A percentile compares a stretch with the other conserved stretches of the same genome.
phyloP scores from a whole-genome alignment of 2,113 vertebrate species.

The Tonatia bakeri region DNA sequence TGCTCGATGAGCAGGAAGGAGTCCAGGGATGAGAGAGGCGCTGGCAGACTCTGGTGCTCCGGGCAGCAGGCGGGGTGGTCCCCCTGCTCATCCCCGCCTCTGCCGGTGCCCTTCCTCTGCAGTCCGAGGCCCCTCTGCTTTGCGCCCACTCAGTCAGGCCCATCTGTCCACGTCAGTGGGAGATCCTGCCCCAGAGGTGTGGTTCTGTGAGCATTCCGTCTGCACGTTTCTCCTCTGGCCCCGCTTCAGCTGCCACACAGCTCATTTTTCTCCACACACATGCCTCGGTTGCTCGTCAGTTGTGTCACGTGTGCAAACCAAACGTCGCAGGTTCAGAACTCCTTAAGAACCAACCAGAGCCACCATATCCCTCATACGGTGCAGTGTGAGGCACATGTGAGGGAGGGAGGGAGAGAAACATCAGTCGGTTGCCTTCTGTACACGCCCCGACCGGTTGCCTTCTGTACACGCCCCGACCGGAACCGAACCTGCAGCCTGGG shows the following conservation, averaged over 20 bases:
- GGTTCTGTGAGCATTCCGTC: background rate
- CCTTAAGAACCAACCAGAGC: background rate
- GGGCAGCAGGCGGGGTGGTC: background rate
- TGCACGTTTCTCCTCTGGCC: background rate
- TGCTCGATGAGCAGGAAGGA: background rate
- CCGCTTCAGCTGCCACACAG: background rate
- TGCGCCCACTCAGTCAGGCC: background rate
- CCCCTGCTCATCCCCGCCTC: no score
- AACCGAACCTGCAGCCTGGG: no score
- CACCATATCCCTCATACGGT: background rate
- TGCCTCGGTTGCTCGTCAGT: background rate
- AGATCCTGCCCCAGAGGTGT: background rate
- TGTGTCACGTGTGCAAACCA: background rate
- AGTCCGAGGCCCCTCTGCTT: background rate
- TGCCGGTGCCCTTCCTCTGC: background rate
- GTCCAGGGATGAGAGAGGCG: background rate
- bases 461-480: no score
- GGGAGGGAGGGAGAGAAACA: no score
- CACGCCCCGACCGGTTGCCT: no score
- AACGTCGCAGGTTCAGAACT: background rate
- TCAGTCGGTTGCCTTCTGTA: no score
- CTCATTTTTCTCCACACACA: background rate
- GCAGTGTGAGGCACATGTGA: background rate
- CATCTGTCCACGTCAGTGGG: background rate
- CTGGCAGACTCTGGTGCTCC: background rate